Evolutionary conservation across 2,113 vertebrate species (phyloP).

Genomic region (Dipodomys spectabilis): DNA sequence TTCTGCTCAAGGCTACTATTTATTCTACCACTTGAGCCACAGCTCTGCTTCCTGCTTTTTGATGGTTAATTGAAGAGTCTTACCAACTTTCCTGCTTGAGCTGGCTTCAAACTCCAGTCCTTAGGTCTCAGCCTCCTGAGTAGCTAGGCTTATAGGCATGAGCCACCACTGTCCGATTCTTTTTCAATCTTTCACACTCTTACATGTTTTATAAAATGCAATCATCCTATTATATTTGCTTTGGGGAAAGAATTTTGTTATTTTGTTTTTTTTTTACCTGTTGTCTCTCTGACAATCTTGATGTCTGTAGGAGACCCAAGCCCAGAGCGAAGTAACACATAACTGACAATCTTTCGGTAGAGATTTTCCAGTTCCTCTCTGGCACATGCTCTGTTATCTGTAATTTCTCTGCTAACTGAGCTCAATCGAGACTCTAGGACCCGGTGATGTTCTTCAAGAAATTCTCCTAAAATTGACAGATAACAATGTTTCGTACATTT

Average conservation of each 20-base stretch:
- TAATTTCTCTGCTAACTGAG: conserved; percentile 89
- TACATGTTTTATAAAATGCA: conserved; percentile 1
- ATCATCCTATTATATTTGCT: neutral
- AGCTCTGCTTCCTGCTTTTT: no score
- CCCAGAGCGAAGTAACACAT: conserved; percentile 89
- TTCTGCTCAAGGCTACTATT: no score
- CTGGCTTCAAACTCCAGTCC: no score
- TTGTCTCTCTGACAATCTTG: conserved; percentile 88
- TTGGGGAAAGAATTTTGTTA: neutral
- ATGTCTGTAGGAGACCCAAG: conserved; percentile 87
- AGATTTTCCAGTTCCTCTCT: conserved; percentile 87
- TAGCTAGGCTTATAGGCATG: no score
- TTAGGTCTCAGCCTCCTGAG: no score
- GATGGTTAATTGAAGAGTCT: no score
- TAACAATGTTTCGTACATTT: neutral
- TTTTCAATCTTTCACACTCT: neutral
- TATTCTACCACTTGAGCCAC: no score
- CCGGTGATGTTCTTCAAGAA: conserved; percentile 89
- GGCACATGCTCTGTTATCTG: conserved; percentile 84
- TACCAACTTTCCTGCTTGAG: no score
- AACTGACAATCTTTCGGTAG: conserved; percentile 90
- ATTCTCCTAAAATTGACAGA: conserved; percentile 88
- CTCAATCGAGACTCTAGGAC: conserved; percentile 87
- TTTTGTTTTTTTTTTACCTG: conserved; percentile 83
- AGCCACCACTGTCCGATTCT: no score